Base-by-base conservation (phyloP, 37 sponge, comb jelly and placozoan genomes). In the Petrosia ficiformis region DNA sequence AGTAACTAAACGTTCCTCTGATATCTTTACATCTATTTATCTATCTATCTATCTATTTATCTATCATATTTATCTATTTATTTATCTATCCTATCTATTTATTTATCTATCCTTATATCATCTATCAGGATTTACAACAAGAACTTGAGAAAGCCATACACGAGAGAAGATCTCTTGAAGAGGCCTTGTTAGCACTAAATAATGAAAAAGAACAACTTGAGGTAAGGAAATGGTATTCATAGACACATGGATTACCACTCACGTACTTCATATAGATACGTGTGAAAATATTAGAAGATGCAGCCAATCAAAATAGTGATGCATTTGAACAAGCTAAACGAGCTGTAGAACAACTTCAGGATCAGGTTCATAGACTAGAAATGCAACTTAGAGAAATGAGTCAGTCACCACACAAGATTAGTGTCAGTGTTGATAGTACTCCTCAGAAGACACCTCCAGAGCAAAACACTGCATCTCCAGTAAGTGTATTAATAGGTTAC, bases 351-450 rank as follows among this genome's bases (percentile, higher is more conserved):
- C 66, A 67, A 38, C 80, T 86, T 29, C 70, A 80, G 59, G 71
- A 80, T 57, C 71, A 80, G 73, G 29, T 76, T 39, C 69, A 44
- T 40, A 59, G 77, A 36, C 72, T 71, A 36, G 58, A 30, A 48
- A 6, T 5, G 19, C 42, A 68, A 22, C 10, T 68, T n/a, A 28
- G 34, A n/a, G 70, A 36, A n/a, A 14, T 68, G 70, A 68, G 42
- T 16, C 21, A 30, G n/a, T 61, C 63, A 11, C 63, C 63, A 26
- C 22, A 61, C 5, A 61, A 61, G 26, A 22, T n/a, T n/a, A 5
- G 28, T 5, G 28, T 61, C 63, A 61, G 63, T 61, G 69, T 68
- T n/a, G 69, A 39, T 16, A 68, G 39, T 40, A 68, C 69, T 14
- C 42, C 69, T 40, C 11, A 39, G 24, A 68, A 37, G 39, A 68